Base-by-base conservation (phyloP, 1,140 invertebrate genomes). In the Lasaia peninsularis region DNA sequence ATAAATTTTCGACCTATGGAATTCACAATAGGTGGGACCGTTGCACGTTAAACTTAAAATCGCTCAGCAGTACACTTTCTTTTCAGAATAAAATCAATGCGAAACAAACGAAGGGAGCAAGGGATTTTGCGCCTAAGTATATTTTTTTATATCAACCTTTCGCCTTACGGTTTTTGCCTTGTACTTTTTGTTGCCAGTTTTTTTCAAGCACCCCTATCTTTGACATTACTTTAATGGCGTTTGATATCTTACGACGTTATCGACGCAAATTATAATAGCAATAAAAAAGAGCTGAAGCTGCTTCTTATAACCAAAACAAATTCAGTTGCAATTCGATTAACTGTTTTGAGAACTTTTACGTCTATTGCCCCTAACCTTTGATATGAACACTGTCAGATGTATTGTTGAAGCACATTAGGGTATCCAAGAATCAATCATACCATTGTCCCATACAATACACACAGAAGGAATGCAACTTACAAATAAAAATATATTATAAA, bases 1-100 rank as follows among this genome's bases (percentile, higher is more conserved):
- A 88, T 88, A 88, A 88, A 88, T 88, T 82, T 85, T 76, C 78
- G 75, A 78, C 71, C 77, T 79, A 86, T 75, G 63, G 75, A 79
- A 84, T 84, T 84, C 82, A 88, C 85, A 86, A 88, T 88, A 85
- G 83, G 81, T 79, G 78, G 78, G 75, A 77, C 75, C 68, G 59
- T 67, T 62, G 28, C 35, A 60, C 65, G 60, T 72, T 78, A 69
- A 73, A 80, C 56, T 65, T 65, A 82, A 69, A 86, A 82, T 86
- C 74, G 73, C 76, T 55, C 59, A 73, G 70, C 77, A 71, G 63
- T 63, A 52, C 60, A 66, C 60, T 67, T 55, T 51, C 63, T 58
- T 62, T 67, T 60, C 62, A 56, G 58, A 73, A 67, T 63, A 67
- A 78, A 72, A 67, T 58, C 60, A 69, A 72, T 48, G 56, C 54